Evolutionary conservation across 2,113 vertebrate genomes (phyloP).

Genomic region (Ariopsis seemanni): DNA sequence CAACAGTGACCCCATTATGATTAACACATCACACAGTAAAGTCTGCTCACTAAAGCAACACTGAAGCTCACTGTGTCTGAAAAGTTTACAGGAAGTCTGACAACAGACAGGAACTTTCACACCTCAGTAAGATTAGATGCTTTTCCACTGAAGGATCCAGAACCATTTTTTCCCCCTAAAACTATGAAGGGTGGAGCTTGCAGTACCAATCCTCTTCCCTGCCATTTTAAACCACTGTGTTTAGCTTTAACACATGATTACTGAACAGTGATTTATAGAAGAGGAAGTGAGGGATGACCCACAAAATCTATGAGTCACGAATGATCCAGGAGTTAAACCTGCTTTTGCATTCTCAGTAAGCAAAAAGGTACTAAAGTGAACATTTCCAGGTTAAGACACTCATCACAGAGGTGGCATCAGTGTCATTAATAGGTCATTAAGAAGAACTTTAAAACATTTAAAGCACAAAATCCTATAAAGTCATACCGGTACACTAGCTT

Average conservation of each 20-base stretch:
- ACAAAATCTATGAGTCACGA: background rate
- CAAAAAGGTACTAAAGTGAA: no score
- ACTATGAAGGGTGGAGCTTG: background rate
- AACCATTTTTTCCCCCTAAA: background rate
- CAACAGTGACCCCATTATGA: conserved; percentile 33
- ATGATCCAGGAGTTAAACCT: background rate
- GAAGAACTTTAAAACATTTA: background rate
- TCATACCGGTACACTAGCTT: background rate
- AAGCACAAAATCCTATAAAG: background rate
- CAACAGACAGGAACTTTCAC: background rate
- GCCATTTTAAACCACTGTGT: no score
- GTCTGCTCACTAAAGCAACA: background rate
- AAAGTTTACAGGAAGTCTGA: background rate
- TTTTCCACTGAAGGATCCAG: background rate
- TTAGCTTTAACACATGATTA: no score
- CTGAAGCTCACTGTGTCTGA: background rate
- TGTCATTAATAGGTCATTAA: no score
- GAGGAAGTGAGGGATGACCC: no score
- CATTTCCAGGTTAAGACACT: no score
- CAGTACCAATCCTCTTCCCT: background rate
- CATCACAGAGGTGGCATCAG: no score
- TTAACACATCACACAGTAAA: conserved; percentile 25
- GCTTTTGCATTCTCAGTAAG: no score
- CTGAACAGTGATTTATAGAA: no score
- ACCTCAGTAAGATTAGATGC: background rate